Base-by-base conservation (phyloP, 2,888 invertebrate genomes). In the Nebria salina region DNA sequence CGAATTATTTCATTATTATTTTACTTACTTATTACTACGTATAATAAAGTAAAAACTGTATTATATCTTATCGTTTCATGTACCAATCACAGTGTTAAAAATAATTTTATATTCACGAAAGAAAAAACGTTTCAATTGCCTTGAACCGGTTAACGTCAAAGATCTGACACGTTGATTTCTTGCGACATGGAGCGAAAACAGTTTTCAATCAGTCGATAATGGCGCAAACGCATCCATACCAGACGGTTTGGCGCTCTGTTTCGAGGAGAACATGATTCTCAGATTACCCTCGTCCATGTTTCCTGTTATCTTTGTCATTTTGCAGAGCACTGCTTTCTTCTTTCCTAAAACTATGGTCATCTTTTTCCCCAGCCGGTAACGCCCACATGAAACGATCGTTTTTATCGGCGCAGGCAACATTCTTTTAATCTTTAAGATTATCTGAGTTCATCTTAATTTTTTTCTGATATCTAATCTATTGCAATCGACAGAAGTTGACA, bases 281-380 rank as follows among this genome's bases (percentile, higher is more conserved):
- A 70, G 70, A 70, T 70, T 70, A 70, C 70, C 70, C 70, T 54
- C 5, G 70, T 15, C 70, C 70, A 25, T 70, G 70, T 70, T 70
- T 70, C 34, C 25, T 34, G 70, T 70, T 70, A 70, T 70, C 70
- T 70, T 2, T 70, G 70, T 70, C 70, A 70, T 70, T 54, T 70
- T 70, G 70, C 70, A 70, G 70, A 26, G 70, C 25, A 13, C 34
- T 70, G 70, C 34, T 34, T 70, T 70, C 70, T 26, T 70, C 70
- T 70, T 26, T 70, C 70, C n/a, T 25, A 34, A 70, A 70, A 70
- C 70, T 26, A 70, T 70, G 70, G 70, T 70, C 70, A 70, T 70
- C 70, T 70, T 70, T 70, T 70, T 70, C 70, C 70, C 25, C 70
- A 54, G 70, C 11, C 70, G 34, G 34, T 15, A 25, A 70, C 70